These are phyloP conservation scores for Dasypolia templi DNA, from an alignment of 2,888 invertebrate species.

Conservation along the genomic window DNA sequence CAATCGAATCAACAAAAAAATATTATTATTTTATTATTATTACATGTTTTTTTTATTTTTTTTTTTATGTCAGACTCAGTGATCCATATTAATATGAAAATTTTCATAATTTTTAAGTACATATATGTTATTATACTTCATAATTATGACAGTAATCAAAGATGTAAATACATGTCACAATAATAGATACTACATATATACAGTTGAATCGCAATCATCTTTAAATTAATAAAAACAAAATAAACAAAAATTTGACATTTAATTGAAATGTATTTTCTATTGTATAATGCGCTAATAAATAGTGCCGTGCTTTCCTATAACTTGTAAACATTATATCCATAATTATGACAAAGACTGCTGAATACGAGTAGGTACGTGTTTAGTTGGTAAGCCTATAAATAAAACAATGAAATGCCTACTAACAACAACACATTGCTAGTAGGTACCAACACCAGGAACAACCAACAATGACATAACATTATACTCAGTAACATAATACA, in stretches of 20 bases:
- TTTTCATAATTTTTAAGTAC: too few relatives aligned
- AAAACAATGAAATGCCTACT: background rate
- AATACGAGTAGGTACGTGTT: background rate
- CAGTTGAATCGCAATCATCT: too few relatives aligned
- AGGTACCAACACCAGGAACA: slow-evolving; percentile 24
- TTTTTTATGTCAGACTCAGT: too few relatives aligned
- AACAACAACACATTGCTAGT: background rate
- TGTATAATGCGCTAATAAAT: background rate
- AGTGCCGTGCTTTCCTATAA: background rate
- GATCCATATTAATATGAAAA: too few relatives aligned
- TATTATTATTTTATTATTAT: background rate
- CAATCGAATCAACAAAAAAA: background rate
- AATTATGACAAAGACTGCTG: background rate
- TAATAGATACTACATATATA: too few relatives aligned
- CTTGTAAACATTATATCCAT: too few relatives aligned
- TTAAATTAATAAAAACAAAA: too few relatives aligned
- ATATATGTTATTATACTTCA: too few relatives aligned
- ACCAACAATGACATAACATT: slow-evolving; percentile 34
- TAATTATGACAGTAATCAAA: too few relatives aligned
- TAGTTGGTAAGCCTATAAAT: background rate
- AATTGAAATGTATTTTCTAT: background rate
- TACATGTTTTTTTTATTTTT: too few relatives aligned
- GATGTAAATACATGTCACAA: too few relatives aligned
- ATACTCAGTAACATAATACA: slow-evolving; percentile 43
- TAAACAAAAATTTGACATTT: too few relatives aligned